These are phyloP conservation scores for Hipposideros armiger DNA, from an alignment of 2,113 vertebrate species.

Conservation along the genomic window DNA sequence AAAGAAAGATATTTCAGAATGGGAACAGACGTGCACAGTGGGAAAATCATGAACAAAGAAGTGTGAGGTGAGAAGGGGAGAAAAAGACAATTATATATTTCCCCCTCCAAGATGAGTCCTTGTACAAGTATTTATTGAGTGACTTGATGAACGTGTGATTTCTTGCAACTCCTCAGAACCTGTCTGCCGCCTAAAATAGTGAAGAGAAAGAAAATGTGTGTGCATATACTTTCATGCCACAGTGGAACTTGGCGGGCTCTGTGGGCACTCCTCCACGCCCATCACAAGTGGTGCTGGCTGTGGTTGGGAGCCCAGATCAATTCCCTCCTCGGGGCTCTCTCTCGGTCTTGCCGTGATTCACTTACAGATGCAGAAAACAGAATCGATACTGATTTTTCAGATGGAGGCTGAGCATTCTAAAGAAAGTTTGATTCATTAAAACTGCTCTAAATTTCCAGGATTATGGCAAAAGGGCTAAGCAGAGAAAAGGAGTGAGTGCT, in stretches of 20 bases:
- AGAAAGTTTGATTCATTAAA: not conserved
- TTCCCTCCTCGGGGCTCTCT: not conserved
- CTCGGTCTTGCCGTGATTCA: not conserved
- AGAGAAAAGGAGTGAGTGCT: not conserved
- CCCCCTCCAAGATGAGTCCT: accelerated
- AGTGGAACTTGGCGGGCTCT: not conserved
- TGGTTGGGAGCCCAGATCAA: not conserved
- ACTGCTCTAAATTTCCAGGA: not conserved
- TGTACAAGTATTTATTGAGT: not conserved
- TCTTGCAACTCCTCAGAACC: not conserved
- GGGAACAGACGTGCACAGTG: not conserved
- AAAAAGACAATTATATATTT: not conserved
- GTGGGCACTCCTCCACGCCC: accelerated
- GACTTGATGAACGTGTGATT: not conserved
- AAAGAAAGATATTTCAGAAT: constrained; percentile 12
- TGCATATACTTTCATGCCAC: not conserved
- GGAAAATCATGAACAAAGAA: not conserved
- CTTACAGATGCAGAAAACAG: not conserved
- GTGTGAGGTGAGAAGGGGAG: not conserved
- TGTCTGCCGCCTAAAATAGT: not conserved
- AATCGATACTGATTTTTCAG: not conserved
- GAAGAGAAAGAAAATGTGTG: not conserved
- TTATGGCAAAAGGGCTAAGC: not conserved
- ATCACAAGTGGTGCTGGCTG: not conserved
- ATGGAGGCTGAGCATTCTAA: not conserved